Evolutionary conservation across 2,888 invertebrate genomes (phyloP).

Genomic region (Auanema freiburgensis): DNA sequence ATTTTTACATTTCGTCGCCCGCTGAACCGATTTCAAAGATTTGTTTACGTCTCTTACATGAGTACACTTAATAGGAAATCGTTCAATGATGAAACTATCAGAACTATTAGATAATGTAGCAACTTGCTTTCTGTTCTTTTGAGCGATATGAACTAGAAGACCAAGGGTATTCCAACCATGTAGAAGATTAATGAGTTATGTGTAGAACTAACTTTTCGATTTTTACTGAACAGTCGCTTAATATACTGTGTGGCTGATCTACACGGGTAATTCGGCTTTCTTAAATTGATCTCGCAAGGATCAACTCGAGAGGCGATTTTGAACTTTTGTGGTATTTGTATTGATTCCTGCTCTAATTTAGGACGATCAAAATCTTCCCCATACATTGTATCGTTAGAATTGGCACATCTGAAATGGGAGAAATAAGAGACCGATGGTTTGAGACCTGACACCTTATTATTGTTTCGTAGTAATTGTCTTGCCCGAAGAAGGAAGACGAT

Average conservation of each 20-base stretch:
- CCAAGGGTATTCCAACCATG: not conserved
- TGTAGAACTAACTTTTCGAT: not conserved
- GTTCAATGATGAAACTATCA: not conserved
- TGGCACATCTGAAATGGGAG: too few relatives aligned
- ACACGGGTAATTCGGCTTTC: not conserved
- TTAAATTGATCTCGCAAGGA: not conserved
- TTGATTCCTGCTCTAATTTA: not conserved
- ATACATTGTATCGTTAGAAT: not conserved
- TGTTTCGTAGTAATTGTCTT: too few relatives aligned
- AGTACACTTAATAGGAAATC: not conserved
- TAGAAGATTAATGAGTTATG: not conserved
- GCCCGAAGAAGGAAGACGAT: too few relatives aligned
- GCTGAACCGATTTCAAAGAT: too few relatives aligned
- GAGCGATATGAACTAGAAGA: not conserved
- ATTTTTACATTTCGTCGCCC: too few relatives aligned
- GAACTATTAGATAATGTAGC: not conserved
- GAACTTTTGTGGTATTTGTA: not conserved
- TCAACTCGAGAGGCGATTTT: not conserved
- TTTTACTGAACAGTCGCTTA: not conserved
- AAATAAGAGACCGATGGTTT: too few relatives aligned
- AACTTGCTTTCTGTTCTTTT: not conserved
- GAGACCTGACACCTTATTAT: too few relatives aligned
- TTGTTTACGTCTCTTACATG: not conserved
- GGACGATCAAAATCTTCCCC: not conserved
- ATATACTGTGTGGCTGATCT: slow-evolving; percentile 2